Conservation (phyloP, 2,888 invertebrate genomes). For the Polydesmus complanatus region DNA sequence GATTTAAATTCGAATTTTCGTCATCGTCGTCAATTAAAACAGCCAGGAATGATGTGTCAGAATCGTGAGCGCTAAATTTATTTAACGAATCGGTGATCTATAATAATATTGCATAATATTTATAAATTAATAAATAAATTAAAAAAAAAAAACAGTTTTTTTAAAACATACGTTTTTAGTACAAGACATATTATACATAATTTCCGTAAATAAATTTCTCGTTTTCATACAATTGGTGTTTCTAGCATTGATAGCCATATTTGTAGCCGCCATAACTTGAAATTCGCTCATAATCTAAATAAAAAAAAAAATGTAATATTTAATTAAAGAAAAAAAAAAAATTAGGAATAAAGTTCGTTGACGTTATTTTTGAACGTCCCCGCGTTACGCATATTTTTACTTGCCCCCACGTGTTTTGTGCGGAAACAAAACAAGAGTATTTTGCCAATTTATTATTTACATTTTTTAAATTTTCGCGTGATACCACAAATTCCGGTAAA, state of each 20-base stretch:
- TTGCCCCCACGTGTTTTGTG: too few relatives aligned
- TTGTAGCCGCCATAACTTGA: background rate
- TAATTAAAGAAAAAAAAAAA: too few relatives aligned
- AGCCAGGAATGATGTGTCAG: constrained; percentile 3
- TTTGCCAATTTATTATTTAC: too few relatives aligned
- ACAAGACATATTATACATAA: constrained; percentile 10
- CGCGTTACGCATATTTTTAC: too few relatives aligned
- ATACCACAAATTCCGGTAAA: too few relatives aligned
- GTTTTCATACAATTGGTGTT: constrained; percentile 1
- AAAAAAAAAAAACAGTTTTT: background rate
- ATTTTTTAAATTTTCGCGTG: too few relatives aligned
- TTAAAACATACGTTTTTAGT: constrained; percentile 8
- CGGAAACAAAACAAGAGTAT: too few relatives aligned
- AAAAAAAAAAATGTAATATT: too few relatives aligned
- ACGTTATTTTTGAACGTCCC: too few relatives aligned
- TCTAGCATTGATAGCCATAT: background rate
- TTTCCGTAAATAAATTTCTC: constrained; percentile 10
- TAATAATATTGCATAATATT: background rate
- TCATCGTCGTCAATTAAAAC: constrained; percentile 7
- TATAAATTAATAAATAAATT: background rate
- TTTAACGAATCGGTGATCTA: constrained; percentile 7
- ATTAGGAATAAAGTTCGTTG: too few relatives aligned
- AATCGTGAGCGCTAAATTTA: constrained; percentile 5
- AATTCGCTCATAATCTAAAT: background rate
- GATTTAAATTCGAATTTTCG: too few relatives aligned